A percentile compares a stretch with the other conserved stretches of the same genome.
Evolutionary conservation across 2,113 vertebrate species (phyloP).

Genomic region (Sinocyclocheilus maitianheensis): DNA sequence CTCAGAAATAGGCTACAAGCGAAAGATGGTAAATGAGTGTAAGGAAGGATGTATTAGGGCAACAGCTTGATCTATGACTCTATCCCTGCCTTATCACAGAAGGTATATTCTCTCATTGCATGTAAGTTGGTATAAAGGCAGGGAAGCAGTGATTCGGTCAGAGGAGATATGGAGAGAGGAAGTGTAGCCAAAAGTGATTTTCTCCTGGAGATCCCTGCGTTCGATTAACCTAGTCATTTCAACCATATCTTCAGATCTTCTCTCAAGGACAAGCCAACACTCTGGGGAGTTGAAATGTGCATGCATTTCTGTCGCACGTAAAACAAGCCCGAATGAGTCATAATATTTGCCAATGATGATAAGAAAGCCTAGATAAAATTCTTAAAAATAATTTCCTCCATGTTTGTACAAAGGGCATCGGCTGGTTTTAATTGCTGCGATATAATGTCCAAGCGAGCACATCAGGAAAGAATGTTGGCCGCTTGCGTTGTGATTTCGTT

Average conservation of each 20-base stretch:
- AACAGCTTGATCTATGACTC: slow-evolving; percentile 44
- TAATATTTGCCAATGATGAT: slow-evolving; percentile 68
- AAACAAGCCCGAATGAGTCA: slow-evolving; percentile 48
- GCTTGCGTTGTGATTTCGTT: not conserved
- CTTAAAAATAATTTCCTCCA: slow-evolving; percentile 64
- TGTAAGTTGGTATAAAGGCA: slow-evolving; percentile 14
- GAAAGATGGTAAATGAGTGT: slow-evolving; percentile 17
- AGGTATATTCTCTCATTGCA: slow-evolving; percentile 24
- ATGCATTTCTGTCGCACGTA: slow-evolving; percentile 35
- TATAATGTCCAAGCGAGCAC: slow-evolving; percentile 52
- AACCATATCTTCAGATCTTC: slow-evolving; percentile 52
- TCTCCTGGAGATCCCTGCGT: slow-evolving; percentile 47
- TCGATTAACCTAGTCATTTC: slow-evolving; percentile 43
- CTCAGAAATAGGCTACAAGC: not conserved
- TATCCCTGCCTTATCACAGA: slow-evolving; percentile 32
- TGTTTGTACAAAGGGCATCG: slow-evolving; percentile 47
- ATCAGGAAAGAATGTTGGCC: slow-evolving; percentile 58
- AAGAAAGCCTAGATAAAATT: slow-evolving; percentile 56
- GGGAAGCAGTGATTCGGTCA: slow-evolving; percentile 25
- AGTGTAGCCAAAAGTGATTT: slow-evolving; percentile 53
- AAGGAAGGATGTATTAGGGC: slow-evolving; percentile 20
- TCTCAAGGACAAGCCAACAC: slow-evolving; percentile 47
- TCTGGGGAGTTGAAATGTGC: slow-evolving; percentile 43
- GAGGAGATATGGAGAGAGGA: slow-evolving; percentile 47
- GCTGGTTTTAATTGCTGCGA: slow-evolving; percentile 65